Evolutionary conservation across 1,140 invertebrate species (phyloP).

Genomic region (Drosophila insularis): DNA sequence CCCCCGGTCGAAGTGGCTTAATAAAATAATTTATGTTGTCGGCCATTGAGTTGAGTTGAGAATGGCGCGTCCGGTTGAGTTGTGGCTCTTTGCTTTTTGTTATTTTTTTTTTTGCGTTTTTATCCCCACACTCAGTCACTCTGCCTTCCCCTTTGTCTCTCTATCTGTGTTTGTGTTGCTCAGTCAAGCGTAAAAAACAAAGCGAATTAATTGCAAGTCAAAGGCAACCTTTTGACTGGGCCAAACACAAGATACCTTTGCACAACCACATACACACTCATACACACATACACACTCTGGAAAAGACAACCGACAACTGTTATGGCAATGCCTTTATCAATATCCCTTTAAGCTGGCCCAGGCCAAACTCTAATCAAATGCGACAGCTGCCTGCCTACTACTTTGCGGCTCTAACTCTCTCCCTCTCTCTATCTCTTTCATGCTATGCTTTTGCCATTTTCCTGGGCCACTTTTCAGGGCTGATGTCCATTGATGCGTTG

Average conservation of each 20-base stretch:
- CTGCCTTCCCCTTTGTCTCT: background rate
- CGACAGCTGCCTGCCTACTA: constrained; percentile 49
- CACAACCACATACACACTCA: constrained; percentile 12
- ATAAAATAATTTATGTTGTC: constrained; percentile 76
- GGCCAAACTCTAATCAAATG: constrained; percentile 72
- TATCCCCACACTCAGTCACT: background rate
- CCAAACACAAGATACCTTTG: constrained; percentile 61
- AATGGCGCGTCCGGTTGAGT: constrained; percentile 25
- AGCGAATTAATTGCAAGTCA: constrained; percentile 82
- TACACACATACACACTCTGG: background rate
- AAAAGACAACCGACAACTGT: constrained; percentile 7
- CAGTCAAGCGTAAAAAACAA: constrained; percentile 74
- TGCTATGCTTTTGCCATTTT: constrained; percentile 28
- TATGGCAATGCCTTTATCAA: constrained; percentile 74
- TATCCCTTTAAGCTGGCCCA: constrained; percentile 61
- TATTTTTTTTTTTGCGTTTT: background rate
- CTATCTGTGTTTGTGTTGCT: constrained; percentile 6
- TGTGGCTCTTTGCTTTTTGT: background rate
- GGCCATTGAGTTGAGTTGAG: constrained; percentile 55
- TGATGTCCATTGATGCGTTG: constrained; percentile 60
- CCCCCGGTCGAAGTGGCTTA: constrained; percentile 72
- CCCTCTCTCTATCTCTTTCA: background rate
- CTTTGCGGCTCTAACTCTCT: background rate
- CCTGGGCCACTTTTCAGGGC: constrained; percentile 27
- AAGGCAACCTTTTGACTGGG: constrained; percentile 72